A percentile compares a stretch with the other conserved stretches of the same genome.
phyloP scores from a whole-genome alignment of 2,888 invertebrate genomes.

The Lissocephala sabroskyi region DNA sequence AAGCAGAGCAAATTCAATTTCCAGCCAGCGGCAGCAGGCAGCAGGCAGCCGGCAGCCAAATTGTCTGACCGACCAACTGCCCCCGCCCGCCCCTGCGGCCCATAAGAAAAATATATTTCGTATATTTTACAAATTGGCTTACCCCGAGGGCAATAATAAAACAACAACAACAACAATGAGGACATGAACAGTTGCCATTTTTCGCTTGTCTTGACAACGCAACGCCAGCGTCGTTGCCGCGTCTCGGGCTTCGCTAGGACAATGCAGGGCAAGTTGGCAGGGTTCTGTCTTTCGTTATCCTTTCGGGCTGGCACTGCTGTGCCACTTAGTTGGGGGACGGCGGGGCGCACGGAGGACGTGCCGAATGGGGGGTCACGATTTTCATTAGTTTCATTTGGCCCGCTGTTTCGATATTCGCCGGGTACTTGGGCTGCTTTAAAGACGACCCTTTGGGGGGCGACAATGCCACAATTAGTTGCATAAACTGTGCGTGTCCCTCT shows the following conservation, averaged over 20 bases:
- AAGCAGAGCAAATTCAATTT: constrained; percentile 56
- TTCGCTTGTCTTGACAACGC: constrained; percentile 36
- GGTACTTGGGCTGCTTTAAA: background rate
- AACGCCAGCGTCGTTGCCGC: constrained; percentile 6
- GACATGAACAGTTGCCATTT: constrained; percentile 1
- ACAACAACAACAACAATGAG: constrained; percentile 19
- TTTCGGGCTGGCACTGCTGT: constrained; percentile 8
- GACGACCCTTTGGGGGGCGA: too few relatives aligned
- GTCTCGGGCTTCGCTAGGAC: constrained; percentile 23
- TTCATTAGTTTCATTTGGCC: constrained; percentile 60
- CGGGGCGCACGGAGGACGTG: constrained; percentile 11
- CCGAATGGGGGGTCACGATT: constrained; percentile 63
- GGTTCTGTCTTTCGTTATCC: constrained; percentile 1
- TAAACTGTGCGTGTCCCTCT: constrained; percentile 16
- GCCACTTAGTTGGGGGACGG: background rate
- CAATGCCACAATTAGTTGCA: constrained; percentile 62
- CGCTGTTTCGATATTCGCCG: constrained; percentile 17
- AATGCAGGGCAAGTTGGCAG: constrained; percentile 15
- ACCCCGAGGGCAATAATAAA: constrained; percentile 30
- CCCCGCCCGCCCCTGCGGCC: constrained; percentile 1
- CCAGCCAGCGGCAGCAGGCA: too few relatives aligned
- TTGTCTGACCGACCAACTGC: constrained; percentile 18
- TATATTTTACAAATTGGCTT: constrained; percentile 58
- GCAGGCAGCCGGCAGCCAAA: constrained; percentile 26
- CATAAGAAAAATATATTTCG: constrained; percentile 42